Percentiles rank a stretch among this genome's conserved stretches.
Evolutionary conservation across 1,140 invertebrate genomes (phyloP).

Genomic region (Ladona fulva): DNA sequence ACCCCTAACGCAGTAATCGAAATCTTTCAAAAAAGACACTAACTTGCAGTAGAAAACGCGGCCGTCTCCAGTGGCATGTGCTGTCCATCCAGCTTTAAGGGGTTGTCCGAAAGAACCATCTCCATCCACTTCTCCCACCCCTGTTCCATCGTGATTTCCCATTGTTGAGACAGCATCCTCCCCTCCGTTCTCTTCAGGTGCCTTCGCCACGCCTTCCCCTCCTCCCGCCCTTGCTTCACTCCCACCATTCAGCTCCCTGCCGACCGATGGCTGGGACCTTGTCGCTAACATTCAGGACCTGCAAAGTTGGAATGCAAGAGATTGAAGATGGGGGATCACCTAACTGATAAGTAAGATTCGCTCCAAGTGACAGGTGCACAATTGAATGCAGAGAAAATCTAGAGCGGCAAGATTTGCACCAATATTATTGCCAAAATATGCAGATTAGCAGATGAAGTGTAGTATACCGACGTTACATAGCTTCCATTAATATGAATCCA

Average conservation of each 20-base stretch:
- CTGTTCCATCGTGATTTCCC: neutral
- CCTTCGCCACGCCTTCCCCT: neutral
- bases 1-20: too few relatives aligned
- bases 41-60: constrained; percentile 73
- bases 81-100: constrained; percentile 51
- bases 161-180: neutral
- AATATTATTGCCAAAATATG: too few relatives aligned
- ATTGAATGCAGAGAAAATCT: too few relatives aligned
- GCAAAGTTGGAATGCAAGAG: neutral
- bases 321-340: too few relatives aligned
- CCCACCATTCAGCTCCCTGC: constrained; percentile 5
- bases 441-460: too few relatives aligned
- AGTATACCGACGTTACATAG: too few relatives aligned
- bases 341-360: too few relatives aligned
- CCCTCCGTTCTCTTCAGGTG: neutral
- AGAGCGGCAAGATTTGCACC: too few relatives aligned
- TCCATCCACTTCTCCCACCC: neutral
- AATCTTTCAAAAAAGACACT: constrained; percentile 33
- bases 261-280: constrained; percentile 1
- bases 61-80: constrained; percentile 59
- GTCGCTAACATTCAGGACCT: constrained; percentile 3
- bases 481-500: too few relatives aligned
- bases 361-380: too few relatives aligned
- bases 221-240: neutral
- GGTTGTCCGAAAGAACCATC: neutral